A percentile compares a stretch with the other conserved stretches of the same genome.
Conservation (phyloP, 1,140 invertebrate species). For the Drosophila ohnishii region DNA sequence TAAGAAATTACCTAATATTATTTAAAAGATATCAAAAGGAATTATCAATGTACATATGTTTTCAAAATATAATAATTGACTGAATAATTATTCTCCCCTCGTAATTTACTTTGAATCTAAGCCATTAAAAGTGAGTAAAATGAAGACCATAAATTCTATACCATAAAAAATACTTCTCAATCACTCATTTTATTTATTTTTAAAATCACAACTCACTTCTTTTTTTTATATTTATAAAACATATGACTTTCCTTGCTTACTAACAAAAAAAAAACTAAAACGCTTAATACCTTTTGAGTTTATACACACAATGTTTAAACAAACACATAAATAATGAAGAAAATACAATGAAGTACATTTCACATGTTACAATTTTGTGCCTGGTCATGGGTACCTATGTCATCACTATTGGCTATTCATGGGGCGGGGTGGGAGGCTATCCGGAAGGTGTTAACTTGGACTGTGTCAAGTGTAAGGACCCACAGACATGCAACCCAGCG, state of each 20-base stretch:
- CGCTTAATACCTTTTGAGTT: background rate
- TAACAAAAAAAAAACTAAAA: background rate
- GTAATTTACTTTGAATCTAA: background rate
- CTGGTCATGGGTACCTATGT: background rate
- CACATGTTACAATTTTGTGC: background rate
- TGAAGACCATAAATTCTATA: no score
- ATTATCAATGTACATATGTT: background rate
- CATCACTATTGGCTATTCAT: constrained; percentile 8
- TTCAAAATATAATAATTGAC: background rate
- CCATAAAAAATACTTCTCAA: background rate
- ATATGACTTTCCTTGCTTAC: background rate
- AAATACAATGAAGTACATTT: background rate
- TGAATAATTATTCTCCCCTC: background rate
- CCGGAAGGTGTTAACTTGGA: constrained; percentile 35
- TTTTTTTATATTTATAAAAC: background rate
- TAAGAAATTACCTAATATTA: background rate
- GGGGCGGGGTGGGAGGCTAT: constrained; percentile 10
- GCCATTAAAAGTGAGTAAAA: background rate
- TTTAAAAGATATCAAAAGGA: no score
- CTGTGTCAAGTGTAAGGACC: constrained; percentile 50
- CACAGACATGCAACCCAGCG: constrained; percentile 32
- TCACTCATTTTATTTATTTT: background rate
- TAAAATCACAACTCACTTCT: background rate
- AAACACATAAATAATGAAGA: background rate
- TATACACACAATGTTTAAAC: no score